Evolutionary conservation across 1,140 invertebrate genomes (phyloP).

Genomic region (Solenopsis invicta): DNA sequence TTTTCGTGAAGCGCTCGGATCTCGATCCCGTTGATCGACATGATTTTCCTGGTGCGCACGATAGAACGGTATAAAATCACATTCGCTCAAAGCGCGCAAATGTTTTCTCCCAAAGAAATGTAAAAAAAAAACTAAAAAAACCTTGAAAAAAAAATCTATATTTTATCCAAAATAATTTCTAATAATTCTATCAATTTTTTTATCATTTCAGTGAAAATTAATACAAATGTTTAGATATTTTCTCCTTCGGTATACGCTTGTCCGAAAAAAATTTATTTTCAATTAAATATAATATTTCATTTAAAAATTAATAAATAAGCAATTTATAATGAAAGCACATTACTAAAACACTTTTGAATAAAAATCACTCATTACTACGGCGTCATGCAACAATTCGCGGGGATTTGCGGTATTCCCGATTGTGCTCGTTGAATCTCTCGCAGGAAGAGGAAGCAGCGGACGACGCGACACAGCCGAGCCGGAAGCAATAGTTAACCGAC

Average conservation of each 20-base stretch:
- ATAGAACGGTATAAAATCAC: slow-evolving; percentile 22
- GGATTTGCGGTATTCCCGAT: slow-evolving; percentile 37
- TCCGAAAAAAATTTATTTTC: too few relatives aligned
- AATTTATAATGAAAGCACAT: background rate
- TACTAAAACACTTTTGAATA: background rate
- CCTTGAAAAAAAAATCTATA: background rate
- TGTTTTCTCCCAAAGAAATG: background rate
- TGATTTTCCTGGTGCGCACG: slow-evolving; percentile 33
- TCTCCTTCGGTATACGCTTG: too few relatives aligned
- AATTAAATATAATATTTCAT: too few relatives aligned
- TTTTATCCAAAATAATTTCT: background rate
- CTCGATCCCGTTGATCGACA: slow-evolving; percentile 64
- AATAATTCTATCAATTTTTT: background rate
- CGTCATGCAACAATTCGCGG: background rate
- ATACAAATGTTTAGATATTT: too few relatives aligned
- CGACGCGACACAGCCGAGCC: slow-evolving; percentile 72
- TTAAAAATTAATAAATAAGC: slow-evolving; percentile 1
- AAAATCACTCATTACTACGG: slow-evolving; percentile 18
- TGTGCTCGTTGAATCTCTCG: slow-evolving; percentile 34
- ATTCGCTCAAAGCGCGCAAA: background rate
- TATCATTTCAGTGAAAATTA: too few relatives aligned
- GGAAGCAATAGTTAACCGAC: slow-evolving; percentile 82
- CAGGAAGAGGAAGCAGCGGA: slow-evolving; percentile 77
- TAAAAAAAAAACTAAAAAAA: too few relatives aligned
- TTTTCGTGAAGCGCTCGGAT: slow-evolving; percentile 43